Evolutionary conservation across 2,113 vertebrate genomes (phyloP), one percentile per base, ranked within the genome.

Genomic region (Chaenocephalus aceratus): DNA sequence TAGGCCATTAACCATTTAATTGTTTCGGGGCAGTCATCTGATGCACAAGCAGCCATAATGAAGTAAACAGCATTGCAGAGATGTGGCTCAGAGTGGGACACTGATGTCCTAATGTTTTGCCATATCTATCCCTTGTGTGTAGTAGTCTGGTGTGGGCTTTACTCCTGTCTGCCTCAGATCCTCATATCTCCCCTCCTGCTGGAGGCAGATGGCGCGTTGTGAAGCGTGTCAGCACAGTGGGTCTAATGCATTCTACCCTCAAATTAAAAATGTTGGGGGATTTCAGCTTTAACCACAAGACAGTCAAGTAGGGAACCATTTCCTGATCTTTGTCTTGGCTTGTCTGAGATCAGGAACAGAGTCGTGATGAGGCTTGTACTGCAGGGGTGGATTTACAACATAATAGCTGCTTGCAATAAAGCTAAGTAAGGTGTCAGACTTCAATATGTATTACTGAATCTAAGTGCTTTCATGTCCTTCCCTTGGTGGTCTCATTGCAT

Each of bases 211-310:
- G 93, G 94, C 87, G 75, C 81, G 75, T 83, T 89, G 90, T 93
- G 89, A 93, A 90, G 92, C 91, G 83, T 92, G 86, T 93, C 90
- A 88, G 69, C 34, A 69, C 79, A 79, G 84, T 77, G 64, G 76
- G 73, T 92, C 86, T 93, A 89, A 94, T 94, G 90, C 91, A 92
- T 92, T 90, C 91, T 88, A 76, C 91, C 91, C 87, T 92, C 83
- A 92, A 93, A 95, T 95, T 93, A 93, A 92, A 30, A 94, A 89
- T 82, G 80, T 83, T 60, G 85, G 82, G 84, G 92, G 92, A 89
- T 91, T 88, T 89, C 44, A 82, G 75, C 73, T 89, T 75, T 70
- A 91, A 80, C 84, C 67, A 58, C 74, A 77, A 88, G 83, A 85
- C 67, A 58, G 82, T 79, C 18, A 72, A 64, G 82, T 68, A 69